These are phyloP conservation scores for Colletes collaris DNA, from an alignment of 2,888 invertebrate genomes.

Conservation along the genomic window DNA sequence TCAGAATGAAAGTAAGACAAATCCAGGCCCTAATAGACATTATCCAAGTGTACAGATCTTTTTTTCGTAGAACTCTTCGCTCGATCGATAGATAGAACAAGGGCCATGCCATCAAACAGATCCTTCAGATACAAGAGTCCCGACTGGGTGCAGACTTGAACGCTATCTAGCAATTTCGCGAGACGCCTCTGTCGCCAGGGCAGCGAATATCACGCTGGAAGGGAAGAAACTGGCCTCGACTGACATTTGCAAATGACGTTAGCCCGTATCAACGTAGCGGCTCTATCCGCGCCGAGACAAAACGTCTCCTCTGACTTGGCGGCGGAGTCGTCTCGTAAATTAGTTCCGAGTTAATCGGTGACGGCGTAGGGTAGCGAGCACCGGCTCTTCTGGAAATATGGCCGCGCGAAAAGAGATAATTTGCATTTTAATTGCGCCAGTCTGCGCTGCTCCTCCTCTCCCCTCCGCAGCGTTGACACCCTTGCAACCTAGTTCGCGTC, in stretches of 20 bases:
- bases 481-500: constrained; percentile 32
- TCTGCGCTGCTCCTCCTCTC: constrained; percentile 42
- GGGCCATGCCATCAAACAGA: no score
- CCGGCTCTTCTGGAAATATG: constrained; percentile 60
- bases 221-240: constrained; percentile 49
- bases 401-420: constrained; percentile 76
- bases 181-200: background rate
- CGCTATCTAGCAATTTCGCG: background rate
- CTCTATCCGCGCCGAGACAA: constrained; percentile 52
- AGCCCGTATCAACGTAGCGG: constrained; percentile 62
- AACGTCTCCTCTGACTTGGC: constrained; percentile 44
- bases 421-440: constrained; percentile 80
- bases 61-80: no score
- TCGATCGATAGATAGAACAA: no score
- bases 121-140: background rate
- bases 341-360: constrained; percentile 78
- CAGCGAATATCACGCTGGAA: constrained; percentile 29
- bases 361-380: constrained; percentile 69
- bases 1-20: no score
- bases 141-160: background rate
- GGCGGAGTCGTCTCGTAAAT: constrained; percentile 72
- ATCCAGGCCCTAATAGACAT: no score
- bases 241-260: constrained; percentile 69
- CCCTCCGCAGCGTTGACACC: constrained; percentile 44
- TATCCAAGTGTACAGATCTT: no score